phyloP scores from a whole-genome alignment of 2,888 invertebrate species.

The Megamerina dolium region DNA sequence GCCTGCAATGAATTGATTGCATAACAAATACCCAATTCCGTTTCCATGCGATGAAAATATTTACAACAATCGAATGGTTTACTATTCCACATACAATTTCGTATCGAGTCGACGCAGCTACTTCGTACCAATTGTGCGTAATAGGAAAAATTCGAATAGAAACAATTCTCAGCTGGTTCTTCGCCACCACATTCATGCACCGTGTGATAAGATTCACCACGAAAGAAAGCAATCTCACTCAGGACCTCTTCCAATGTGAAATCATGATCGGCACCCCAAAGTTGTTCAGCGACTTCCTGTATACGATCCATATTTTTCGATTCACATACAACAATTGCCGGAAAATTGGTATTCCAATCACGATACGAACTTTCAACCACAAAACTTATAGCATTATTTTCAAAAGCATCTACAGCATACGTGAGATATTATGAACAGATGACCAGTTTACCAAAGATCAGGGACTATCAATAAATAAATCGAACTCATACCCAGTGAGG shows the following conservation, averaged over 20 bases:
- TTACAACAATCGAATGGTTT: constrained; percentile 59
- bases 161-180: constrained; percentile 54
- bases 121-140: constrained; percentile 58
- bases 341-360: constrained; percentile 68
- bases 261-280: constrained; percentile 62
- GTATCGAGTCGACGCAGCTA: constrained; percentile 54
- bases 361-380: constrained; percentile 69
- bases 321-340: constrained; percentile 68
- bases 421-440: too few species aligned
- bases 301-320: constrained; percentile 57
- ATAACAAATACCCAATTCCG: constrained; percentile 63
- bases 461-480: too few species aligned
- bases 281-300: constrained; percentile 57
- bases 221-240: constrained; percentile 63
- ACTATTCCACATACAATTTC: constrained; percentile 57
- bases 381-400: constrained; percentile 67
- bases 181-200: constrained; percentile 56
- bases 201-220: constrained; percentile 61
- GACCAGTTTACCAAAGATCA: too few species aligned
- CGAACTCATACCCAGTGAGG: constrained; percentile 53
- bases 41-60: constrained; percentile 60
- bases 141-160: constrained; percentile 55
- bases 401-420: constrained; percentile 50
- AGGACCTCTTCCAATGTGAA: constrained; percentile 65
- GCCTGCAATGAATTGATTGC: constrained; percentile 61